These are phyloP conservation scores for Meandrusa payeni DNA, from an alignment of 2,888 invertebrate species.

Conservation along the genomic window DNA sequence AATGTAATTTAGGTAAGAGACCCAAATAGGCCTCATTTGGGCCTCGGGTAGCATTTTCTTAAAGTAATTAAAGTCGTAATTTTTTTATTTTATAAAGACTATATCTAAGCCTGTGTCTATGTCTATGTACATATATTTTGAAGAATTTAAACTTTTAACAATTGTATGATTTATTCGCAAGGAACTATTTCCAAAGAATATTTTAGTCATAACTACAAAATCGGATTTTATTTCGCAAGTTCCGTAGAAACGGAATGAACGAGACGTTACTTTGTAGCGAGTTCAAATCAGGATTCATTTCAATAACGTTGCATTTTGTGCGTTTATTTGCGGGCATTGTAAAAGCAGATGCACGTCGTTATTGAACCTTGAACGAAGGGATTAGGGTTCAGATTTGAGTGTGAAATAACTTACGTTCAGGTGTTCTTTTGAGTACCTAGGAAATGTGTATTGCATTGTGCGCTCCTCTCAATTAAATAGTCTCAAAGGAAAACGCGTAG, in stretches of 20 bases:
- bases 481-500: no score
- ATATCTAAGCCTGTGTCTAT: no score
- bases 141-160: constrained; percentile 1
- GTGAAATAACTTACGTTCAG: not conserved
- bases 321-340: constrained; percentile 21
- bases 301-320: constrained; percentile 21
- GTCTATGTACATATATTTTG: no score
- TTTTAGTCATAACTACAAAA: constrained; percentile 12
- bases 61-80: no score
- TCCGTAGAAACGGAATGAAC: constrained; percentile 18
- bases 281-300: constrained; percentile 22
- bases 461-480: constrained; percentile 4
- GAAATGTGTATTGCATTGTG: not conserved
- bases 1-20: no score
- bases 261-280: constrained; percentile 19
- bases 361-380: not conserved
- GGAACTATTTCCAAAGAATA: constrained; percentile 1
- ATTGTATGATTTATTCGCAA: constrained; percentile 2
- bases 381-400: constrained; percentile 4
- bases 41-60: no score
- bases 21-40: no score
- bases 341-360: not conserved
- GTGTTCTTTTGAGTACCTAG: no score
- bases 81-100: no score
- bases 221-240: constrained; percentile 13